phyloP scores from a whole-genome alignment of 1,140 invertebrate species.

The Vollenhovia emeryi region DNA sequence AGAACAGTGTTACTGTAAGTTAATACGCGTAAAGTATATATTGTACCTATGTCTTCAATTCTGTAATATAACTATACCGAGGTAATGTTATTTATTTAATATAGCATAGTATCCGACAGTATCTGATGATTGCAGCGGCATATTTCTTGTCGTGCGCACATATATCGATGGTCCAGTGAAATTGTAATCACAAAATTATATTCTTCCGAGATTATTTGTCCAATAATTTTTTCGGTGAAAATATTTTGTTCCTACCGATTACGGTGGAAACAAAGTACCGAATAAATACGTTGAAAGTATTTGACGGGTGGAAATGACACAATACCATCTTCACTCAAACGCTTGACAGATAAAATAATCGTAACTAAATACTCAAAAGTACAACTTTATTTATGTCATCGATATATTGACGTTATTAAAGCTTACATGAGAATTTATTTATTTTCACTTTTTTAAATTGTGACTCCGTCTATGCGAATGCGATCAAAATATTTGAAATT shows the following conservation, averaged over 20 bases:
- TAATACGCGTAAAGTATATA: constrained; percentile 59
- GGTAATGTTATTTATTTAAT: constrained; percentile 75
- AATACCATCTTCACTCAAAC: background rate
- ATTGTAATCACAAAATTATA: background rate
- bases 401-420: background rate
- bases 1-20: constrained; percentile 69
- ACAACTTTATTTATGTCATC: background rate
- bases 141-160: background rate
- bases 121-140: background rate
- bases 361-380: background rate
- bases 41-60: constrained; percentile 62
- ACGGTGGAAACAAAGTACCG: constrained; percentile 2
- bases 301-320: background rate
- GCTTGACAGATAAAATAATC: background rate
- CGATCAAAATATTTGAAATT: constrained; percentile 24
- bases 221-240: background rate
- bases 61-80: constrained; percentile 73
- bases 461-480: constrained; percentile 1
- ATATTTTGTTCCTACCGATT: background rate
- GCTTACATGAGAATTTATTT: constrained; percentile 54
- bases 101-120: constrained; percentile 31
- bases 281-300: constrained; percentile 3
- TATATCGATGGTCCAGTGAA: constrained; percentile 10
- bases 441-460: constrained; percentile 45
- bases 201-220: background rate